Conservation (phyloP, 35 echinoderm and acorn worm genomes). For the Heliocidaris tuberculata region DNA sequence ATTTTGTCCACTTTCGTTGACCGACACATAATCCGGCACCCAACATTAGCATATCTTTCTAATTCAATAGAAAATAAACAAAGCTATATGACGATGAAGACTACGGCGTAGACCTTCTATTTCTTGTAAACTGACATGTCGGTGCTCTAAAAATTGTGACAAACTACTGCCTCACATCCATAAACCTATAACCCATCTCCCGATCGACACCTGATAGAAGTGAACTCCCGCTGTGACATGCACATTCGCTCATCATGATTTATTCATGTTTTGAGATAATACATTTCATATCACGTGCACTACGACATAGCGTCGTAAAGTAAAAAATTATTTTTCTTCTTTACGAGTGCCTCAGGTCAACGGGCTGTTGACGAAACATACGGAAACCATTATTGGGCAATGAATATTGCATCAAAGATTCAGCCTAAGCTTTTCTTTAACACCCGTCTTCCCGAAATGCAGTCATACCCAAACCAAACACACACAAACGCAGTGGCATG, state of each 20-base stretch:
- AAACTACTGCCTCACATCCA: too few relatives aligned
- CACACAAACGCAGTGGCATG: too few relatives aligned
- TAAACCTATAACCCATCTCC: too few relatives aligned
- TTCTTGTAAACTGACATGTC: too few relatives aligned
- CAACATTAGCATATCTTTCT: too few relatives aligned
- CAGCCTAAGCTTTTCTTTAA: background rate
- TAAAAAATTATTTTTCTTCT: background rate
- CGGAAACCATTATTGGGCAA: background rate
- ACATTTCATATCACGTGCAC: background rate
- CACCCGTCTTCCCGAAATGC: too few relatives aligned
- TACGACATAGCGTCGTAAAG: background rate
- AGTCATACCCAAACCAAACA: too few relatives aligned
- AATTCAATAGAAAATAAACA: too few relatives aligned
- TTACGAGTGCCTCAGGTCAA: background rate
- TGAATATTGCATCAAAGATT: background rate
- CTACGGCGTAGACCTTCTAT: too few relatives aligned
- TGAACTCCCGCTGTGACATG: background rate
- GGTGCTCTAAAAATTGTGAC: background rate
- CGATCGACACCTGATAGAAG: background rate
- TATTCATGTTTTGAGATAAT: background rate
- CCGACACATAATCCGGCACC: too few relatives aligned
- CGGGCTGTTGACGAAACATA: background rate
- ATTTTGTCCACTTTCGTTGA: too few relatives aligned
- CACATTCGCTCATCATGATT: background rate
- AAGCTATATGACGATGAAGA: too few relatives aligned